Base-by-base conservation (phyloP, 1,140 invertebrate genomes). In the Monochamus saltuarius region DNA sequence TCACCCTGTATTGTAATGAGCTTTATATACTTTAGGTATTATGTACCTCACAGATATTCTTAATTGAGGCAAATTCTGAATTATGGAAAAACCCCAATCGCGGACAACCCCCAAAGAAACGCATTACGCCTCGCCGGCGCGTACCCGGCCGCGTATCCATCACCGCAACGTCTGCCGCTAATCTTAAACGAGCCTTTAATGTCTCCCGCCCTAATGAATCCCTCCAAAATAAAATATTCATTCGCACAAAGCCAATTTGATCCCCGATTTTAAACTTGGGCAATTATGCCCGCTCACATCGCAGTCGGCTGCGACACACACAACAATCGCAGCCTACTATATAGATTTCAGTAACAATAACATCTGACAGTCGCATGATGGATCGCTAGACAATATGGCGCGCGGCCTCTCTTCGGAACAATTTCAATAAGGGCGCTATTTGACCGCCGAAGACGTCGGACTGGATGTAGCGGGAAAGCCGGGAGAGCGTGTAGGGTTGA, bases 211-310 rank as follows among this genome's bases (percentile, higher is more conserved):
- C 64, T 67, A 67, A 67, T 67, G 65, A 59, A 57, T 54, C 29
- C 57, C 40, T 39, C 17, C 55, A 59, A 62, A 66, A 70, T 72
- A 72, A 72, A 70, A 72, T 72, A 72, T 72, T 72, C 70, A 70
- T 70, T 70, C 70, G 66, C 70, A 66, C 67, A 70, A 70, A 72
- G 68, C 70, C 68, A 70, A 70, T 70, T 72, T 72, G 62, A 72
- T 68, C 70, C 68, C 64, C 64, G 70, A 70, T 66, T 70, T 70
- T 70, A 68, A 70, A 70, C 64, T 72, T 68, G 52, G 62, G 66
- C 65, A 70, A 72, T 72, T 72, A 72, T 72, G 70, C 70, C 65
- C 65, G 66, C 64, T 72, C 70, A 70, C 70, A 72, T 60, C 53
- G 64, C 59, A 64, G 52, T 65, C 67, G 64, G 60, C 61, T 61